A percentile compares a stretch with the other conserved stretches of the same genome.
Evolutionary conservation across 2,797 vertebrate species (phyloP).

Genomic region (Myiothlypis chrysogaster): DNA sequence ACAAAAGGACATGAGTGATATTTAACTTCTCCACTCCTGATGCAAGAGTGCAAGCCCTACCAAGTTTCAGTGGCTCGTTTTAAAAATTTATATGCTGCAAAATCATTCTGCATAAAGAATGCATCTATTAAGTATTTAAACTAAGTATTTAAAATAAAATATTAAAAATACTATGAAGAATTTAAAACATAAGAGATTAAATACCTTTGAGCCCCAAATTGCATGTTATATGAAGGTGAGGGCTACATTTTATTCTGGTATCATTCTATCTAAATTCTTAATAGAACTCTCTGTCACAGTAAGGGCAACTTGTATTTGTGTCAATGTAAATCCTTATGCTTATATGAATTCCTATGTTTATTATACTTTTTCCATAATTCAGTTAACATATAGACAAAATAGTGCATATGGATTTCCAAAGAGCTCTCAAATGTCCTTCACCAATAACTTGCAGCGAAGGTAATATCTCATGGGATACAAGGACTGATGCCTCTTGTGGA

Average conservation of each 20-base stretch:
- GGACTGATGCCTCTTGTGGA: background rate
- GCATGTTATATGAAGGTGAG: background rate
- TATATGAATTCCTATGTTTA: background rate
- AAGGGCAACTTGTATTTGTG: background rate
- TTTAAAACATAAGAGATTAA: background rate
- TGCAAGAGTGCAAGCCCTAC: background rate
- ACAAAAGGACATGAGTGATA: background rate
- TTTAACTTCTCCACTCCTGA: background rate
- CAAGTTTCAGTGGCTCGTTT: background rate
- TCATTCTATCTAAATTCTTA: background rate
- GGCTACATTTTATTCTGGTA: background rate
- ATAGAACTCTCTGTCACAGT: background rate
- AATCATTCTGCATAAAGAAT: background rate
- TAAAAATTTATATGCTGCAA: background rate
- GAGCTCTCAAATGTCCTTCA: background rate
- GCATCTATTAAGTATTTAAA: constrained; percentile 16
- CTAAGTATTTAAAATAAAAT: background rate
- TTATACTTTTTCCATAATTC: background rate
- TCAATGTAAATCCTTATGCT: background rate
- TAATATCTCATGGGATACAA: fast-evolving
- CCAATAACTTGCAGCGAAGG: background rate
- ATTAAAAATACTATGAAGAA: constrained; percentile 37
- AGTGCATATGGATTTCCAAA: background rate
- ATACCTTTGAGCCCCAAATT: background rate
- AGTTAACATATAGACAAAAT: background rate